These are phyloP conservation scores for Pogonomyrmex barbatus DNA, from an alignment of 1,140 invertebrate genomes.

Conservation along the genomic window DNA sequence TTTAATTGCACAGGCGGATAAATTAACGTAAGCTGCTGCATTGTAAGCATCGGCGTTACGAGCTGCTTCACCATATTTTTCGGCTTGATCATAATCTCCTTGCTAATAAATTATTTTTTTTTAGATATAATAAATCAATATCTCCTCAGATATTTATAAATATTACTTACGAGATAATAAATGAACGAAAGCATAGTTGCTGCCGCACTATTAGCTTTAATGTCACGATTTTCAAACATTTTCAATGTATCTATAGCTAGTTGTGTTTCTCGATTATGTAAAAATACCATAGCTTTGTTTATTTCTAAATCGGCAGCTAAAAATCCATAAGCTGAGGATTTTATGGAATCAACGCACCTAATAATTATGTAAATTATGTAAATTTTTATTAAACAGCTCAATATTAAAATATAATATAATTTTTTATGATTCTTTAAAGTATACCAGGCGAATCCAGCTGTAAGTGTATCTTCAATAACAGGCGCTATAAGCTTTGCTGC, in stretches of 20 bases:
- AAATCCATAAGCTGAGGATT: constrained; percentile 91
- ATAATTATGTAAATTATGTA: not conserved
- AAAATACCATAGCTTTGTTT: constrained; percentile 96
- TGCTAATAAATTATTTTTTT: constrained; percentile 86
- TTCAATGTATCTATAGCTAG: constrained; percentile 95
- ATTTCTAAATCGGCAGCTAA: constrained; percentile 96
- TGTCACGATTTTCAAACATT: constrained; percentile 95
- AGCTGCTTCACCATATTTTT: constrained; percentile 92
- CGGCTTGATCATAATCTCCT: constrained; percentile 94
- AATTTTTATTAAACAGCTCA: constrained; percentile 3
- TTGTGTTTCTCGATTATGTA: constrained; percentile 94
- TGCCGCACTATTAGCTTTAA: constrained; percentile 93
- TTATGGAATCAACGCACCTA: constrained; percentile 93
- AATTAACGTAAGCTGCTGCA: constrained; percentile 94
- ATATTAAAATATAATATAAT: constrained; percentile 36
- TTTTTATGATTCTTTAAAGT: constrained; percentile 29
- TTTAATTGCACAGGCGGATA: constrained; percentile 93
- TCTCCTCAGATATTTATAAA: not conserved
- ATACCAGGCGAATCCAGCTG: constrained; percentile 88
- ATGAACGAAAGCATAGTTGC: constrained; percentile 97
- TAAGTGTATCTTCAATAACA: constrained; percentile 92
- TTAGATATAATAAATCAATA: not conserved
- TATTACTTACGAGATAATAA: constrained; percentile 91
- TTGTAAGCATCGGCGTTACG: constrained; percentile 93
- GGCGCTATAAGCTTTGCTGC: constrained; percentile 97